Base-by-base conservation (phyloP, 2,797 vertebrate species). In the Apogon talboti region DNA sequence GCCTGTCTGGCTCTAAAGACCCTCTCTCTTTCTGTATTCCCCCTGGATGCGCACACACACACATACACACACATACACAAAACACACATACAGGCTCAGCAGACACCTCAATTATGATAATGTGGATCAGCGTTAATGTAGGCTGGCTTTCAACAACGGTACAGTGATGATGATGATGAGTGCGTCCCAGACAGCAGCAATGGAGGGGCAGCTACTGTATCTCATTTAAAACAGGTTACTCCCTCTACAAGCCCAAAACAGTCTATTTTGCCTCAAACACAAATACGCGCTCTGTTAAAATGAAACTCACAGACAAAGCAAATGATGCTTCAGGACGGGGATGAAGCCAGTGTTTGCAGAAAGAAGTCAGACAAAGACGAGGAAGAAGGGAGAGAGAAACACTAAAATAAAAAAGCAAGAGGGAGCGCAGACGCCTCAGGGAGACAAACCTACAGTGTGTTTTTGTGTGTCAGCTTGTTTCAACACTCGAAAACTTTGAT, bases 41-140 rank as follows among this genome's bases (percentile, higher is more conserved):
- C 86, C 18, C 24, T 42, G 61, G 83, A 81, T 19, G 14, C 67
- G 67, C 70, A 71, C 64, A 78, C 51, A 40, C 75, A 67, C 62
- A 70, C 67, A 69, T 67, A 71, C 64, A 78, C 51, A 40, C 75
- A 67, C 62, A 70, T 16, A 11, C 79, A 78, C 66, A 83, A 84
- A 80, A 66, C 57, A 81, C 85, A 89, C 79, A 84, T 68, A 74
- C 70, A 71, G 75, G 77, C 85, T 79, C 83, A 84, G 89, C 89
- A 89, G 86, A 90, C 89, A 90, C 90, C 87, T 91, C 88, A 93
- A 93, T 92, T 92, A 92, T 88, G 90, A 90, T 93, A 93, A 93
- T 94, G 90, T 89, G 85, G 78, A 86, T 87, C 78, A 87, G 83
- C 80, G 79, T 89, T 92, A 88, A 93, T 93, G 89, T 87, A 84